Percentiles rank a stretch among this genome's conserved stretches.
Conservation (phyloP, 2,797 vertebrate genomes). For the Falco naumanni region DNA sequence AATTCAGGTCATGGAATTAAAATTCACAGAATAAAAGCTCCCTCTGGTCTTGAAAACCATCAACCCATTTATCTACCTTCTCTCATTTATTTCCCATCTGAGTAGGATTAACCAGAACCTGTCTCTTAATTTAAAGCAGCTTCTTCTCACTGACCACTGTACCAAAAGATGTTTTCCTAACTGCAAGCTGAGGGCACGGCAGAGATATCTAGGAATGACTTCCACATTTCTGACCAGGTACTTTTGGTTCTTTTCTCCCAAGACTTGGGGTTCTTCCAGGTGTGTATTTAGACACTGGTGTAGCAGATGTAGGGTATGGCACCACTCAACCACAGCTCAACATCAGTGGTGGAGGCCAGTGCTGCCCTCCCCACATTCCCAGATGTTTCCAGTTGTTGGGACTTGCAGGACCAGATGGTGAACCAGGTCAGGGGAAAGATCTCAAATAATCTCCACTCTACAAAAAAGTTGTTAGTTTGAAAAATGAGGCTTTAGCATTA, state of each 20-base stretch:
- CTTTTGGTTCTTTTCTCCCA: neutral
- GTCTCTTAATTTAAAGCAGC: neutral
- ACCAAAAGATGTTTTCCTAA: neutral
- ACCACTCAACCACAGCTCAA: neutral
- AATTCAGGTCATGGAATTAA: neutral
- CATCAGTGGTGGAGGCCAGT: neutral
- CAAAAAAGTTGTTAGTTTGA: neutral
- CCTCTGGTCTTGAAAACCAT: neutral
- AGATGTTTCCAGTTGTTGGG: neutral
- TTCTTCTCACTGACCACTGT: neutral
- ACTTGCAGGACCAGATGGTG: neutral
- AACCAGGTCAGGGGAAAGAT: neutral
- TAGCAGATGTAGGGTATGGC: neutral
- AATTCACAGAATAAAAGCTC: neutral
- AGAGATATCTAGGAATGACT: rapidly evolving
- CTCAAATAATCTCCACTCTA: neutral
- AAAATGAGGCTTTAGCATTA: neutral
- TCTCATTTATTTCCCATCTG: neutral
- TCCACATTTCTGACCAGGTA: rapidly evolving
- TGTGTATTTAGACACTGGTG: too few species aligned
- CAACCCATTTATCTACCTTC: neutral
- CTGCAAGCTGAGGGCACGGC: neutral
- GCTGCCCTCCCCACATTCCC: neutral
- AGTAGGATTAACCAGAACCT: neutral
- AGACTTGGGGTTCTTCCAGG: neutral